Evolutionary conservation across 2,113 vertebrate species (phyloP), one percentile per base, ranked within the genome.

Genomic region (Orycteropus afer): DNA sequence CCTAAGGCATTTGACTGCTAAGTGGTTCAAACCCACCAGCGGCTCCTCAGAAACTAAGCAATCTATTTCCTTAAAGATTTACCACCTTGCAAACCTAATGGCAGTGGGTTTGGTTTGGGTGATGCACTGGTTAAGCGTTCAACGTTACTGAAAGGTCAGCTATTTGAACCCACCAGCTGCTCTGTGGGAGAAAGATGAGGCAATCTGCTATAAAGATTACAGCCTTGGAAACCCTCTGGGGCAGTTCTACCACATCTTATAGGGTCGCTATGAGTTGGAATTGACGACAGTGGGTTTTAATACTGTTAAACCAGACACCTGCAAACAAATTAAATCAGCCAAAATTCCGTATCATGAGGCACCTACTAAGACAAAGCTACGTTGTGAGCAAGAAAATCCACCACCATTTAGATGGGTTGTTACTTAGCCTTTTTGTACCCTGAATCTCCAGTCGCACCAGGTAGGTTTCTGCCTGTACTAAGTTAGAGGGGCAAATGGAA

Each of bases 371-470:
- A 90, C 88, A 37, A 4, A 71, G 92, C 53, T 11, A 25, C 55
- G 17, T 18, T 42, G 74, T n/a, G 73, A 2, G 15, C 34, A 53
- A 47, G 37, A 14, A 22, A 32, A 40, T 34, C 14, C 7, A 29
- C 55, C 23, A 1, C 67, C 79, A 1, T 4, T 57, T 34, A 69
- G 40, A n/a, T 29, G 5, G 4, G 0, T 27, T 0, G 29, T n/a
- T 59, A 0, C 8, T 32, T 17, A 37, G n/a, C 40, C 12, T 37
- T 29, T 55, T 3, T 1, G 23, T 27, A 10, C 25, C 11, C 17
- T 8, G 1, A 7, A 27, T 25, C n/a, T 10, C 15, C 37, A 0
- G 7, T 0, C 1, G 10, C 3, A 47, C 82, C 55, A 7, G 5
- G 45, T 4, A 17, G 32, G 6, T 32, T 45, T 45, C 81, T 55